Percentiles rank a stretch among this genome's conserved stretches.
phyloP scores from a whole-genome alignment of 2,797 vertebrate genomes.

The Atherinosoma microstoma region DNA sequence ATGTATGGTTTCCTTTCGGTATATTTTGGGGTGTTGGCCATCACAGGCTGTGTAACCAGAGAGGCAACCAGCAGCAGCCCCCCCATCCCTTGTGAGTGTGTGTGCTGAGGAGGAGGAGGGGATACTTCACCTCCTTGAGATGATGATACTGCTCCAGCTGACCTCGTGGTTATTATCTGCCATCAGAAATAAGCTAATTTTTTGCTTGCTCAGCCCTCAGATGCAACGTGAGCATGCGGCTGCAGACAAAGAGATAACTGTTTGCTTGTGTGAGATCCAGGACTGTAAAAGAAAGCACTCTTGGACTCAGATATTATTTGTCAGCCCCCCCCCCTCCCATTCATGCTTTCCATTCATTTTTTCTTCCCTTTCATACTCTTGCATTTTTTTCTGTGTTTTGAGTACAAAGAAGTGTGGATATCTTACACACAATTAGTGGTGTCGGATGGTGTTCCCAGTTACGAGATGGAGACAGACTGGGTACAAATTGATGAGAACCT shows the following conservation, averaged over 20 bases:
- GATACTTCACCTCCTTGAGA: conserved; percentile 20
- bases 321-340: not conserved
- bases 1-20: conserved; percentile 15
- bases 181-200: conserved; percentile 44
- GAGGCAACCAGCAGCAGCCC: conserved; percentile 52
- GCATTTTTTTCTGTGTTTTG: conserved; percentile 1
- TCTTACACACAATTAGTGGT: not conserved
- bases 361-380: not conserved
- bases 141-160: conserved; percentile 52
- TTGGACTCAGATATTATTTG: conserved; percentile 7
- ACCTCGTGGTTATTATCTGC: conserved; percentile 55
- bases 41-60: conserved; percentile 59
- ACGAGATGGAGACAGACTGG: not conserved
- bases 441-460: not conserved
- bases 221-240: conserved; percentile 27
- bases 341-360: conserved; percentile 13
- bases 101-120: not conserved
- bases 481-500: not conserved
- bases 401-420: not conserved
- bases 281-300: conserved; percentile 2
- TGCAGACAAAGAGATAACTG: conserved; percentile 27
- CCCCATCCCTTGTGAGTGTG: conserved; percentile 2
- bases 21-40: conserved; percentile 69
- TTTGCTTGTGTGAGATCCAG: conserved; percentile 15
- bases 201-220: conserved; percentile 45